Evolutionary conservation across 2,888 invertebrate species (phyloP), one percentile per base, ranked within the genome.

Genomic region (Tyria jacobaeae): DNA sequence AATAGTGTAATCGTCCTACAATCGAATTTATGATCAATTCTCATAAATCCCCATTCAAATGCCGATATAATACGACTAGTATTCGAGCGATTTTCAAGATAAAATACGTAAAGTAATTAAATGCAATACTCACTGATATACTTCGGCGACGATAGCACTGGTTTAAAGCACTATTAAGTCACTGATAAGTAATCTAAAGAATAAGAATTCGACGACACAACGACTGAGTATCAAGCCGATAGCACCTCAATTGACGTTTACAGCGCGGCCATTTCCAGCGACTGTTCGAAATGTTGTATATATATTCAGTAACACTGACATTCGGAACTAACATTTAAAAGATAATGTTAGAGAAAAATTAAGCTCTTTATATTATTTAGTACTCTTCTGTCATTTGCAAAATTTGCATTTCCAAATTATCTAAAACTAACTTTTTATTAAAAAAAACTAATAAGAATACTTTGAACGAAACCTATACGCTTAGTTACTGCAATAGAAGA

Each of bases 91-190:
- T 64, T 65, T 63, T 72, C 59, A 56, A 60, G 60, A 53, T 64
- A 53, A 71, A 66, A 66, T 70, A 74, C 60, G 64, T 55, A 58
- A 65, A 69, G 68, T 50, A 64, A 66, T 69, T 66, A 67, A 56
- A 66, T 72, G 60, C 60, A 71, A 71, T 78, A 87, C 88, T 87
- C 66, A 89, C 88, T 67, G 79, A 67, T 82, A 80, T 73, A 68
- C 62, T 65, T 73, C 78, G 77, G 79, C 70, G 68, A 68, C 75
- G 72, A 66, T 70, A 73, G 70, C 74, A 72, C 70, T 65, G 71
- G 70, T 74, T 62, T 67, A 65, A 64, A 71, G 65, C 80, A 82
- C 82, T 75, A 76, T 76, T 74, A 78, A 68, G 55, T 75, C 83
- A 84, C 83, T 82, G 81, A 80, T 82, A 81, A 71, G 76, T 68